Base-by-base conservation (phyloP, 2,113 vertebrate species). In the Turdus rufiventris region DNA sequence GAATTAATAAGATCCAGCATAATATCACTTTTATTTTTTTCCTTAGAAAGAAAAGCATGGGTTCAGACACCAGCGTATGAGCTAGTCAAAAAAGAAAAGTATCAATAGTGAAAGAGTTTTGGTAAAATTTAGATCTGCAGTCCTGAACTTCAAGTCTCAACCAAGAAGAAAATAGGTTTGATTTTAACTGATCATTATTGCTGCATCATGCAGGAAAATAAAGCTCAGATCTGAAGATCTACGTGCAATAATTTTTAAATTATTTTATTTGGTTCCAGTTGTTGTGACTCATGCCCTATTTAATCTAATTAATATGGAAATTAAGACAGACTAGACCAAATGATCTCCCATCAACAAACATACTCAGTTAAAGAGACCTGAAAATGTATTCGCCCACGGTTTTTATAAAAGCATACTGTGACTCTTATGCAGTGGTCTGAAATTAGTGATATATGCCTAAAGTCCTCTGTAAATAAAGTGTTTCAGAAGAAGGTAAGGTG, bases 81-180 rank as follows among this genome's bases (percentile, higher is more conserved):
- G 2, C 2, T 68, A 40, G 2, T 58, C 0, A 0, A 15, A 66
- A 78, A 4, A 12, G 5, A 51, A 90, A 72, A 42, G 1, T 2
- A 19, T 18, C 57, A 80, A 45, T 72, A 48, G 26, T 71, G 36
- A 43, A 81, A 67, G 7, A 51, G 2, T 56, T 80, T 14, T 71
- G 36, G 31, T 53, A 77, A 73, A 80, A 58, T 21, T 24, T 47
- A 58, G 0, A 12, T 61, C n/a, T 66, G 13, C 6, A 29, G 5
- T 38, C 18, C n/a, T 38, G 18, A 61, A 75, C 4, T 12, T 78
- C 48, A 75, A 33, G 45, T 2, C 5, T 71, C 36, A 78, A 19
- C 12, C 2, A 1, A 36, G n/a, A 34, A 86, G 13, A 84, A 80
- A 36, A 28, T 9, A 47, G 5, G 3, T 68, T 70, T 92, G n/a